Conservation (phyloP, 2,888 invertebrate genomes). For the Apantesis nais region DNA sequence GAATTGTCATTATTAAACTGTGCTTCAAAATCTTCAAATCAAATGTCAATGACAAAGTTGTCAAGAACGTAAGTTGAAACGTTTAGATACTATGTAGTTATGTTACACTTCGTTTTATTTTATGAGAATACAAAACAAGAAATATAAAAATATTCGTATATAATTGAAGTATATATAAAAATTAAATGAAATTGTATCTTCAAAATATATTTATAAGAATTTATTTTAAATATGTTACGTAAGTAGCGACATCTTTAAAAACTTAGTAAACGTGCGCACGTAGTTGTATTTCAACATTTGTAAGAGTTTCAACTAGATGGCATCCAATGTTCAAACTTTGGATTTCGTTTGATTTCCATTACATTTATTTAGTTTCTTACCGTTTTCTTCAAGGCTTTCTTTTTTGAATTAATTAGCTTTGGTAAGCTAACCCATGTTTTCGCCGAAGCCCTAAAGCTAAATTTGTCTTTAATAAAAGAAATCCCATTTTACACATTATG, state of each 20-base stretch:
- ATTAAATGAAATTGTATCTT: no score
- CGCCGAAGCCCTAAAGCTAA: no score
- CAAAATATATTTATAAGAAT: neutral
- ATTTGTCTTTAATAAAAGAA: no score
- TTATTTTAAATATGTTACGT: neutral
- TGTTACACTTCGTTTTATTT: neutral
- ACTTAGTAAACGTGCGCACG: neutral
- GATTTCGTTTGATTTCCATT: neutral
- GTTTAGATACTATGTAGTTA: neutral
- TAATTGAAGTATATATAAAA: no score
- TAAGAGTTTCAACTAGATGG: neutral
- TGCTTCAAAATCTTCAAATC: neutral
- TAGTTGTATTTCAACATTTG: neutral
- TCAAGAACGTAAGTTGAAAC: neutral
- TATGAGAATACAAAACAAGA: neutral
- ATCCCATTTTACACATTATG: no score
- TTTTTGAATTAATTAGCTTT: no score
- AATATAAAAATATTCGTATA: no score
- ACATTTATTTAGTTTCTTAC: no score
- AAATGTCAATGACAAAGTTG: neutral
- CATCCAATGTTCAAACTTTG: neutral
- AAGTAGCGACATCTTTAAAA: neutral
- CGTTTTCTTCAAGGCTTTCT: no score
- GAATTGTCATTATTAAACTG: constrained; percentile 7
- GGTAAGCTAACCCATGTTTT: no score